Evolutionary conservation across 1,140 invertebrate species (phyloP), one percentile per base, ranked within the genome.

Genomic region (Mamestra configurata): DNA sequence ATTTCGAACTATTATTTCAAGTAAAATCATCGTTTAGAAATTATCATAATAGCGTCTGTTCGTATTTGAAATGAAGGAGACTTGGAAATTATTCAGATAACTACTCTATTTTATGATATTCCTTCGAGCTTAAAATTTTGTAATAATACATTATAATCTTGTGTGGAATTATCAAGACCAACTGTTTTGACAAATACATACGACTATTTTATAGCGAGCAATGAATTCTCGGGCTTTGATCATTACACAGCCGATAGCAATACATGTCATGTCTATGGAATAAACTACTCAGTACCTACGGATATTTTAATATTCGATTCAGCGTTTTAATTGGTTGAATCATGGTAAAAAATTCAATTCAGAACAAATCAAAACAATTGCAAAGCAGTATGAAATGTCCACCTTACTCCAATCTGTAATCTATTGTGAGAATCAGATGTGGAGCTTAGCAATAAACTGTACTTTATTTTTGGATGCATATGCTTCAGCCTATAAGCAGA

Each of bases 401-500:
- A 68, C 37, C 7, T 40, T 22, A 68, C 24, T 43, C 7, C 3
- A 15, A 68, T 46, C 18, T 68, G 40, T 24, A 68, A 43, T 40
- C 59, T 68, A 46, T 46, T 68, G 40, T 43, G 20, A 68, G 37
- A 43, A 35, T 13, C 20, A 13, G 18, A 68, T 37, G 61, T 66
- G 35, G 35, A 35, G 1, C 61, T 43, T n/a, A 49, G 5, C 66
- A 46, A 24, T 43, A 53, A 51, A 53, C 24, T 18, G 49, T 7
- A 27, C 1, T 31, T 71, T 71, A 71, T 71, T 71, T 71, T 71
- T 24, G 27, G 68, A 20, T 27, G 49, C 68, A 35, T 35, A 22
- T 71, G 68, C 20, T 51, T 75, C 35, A 75, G 8, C 13, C 35
- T 55, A 59, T 57, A 75, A 40, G 7, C 20, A 75, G 53, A 59